phyloP scores from a whole-genome alignment of 2,888 invertebrate species.

The Carpatolechia fugitivella region DNA sequence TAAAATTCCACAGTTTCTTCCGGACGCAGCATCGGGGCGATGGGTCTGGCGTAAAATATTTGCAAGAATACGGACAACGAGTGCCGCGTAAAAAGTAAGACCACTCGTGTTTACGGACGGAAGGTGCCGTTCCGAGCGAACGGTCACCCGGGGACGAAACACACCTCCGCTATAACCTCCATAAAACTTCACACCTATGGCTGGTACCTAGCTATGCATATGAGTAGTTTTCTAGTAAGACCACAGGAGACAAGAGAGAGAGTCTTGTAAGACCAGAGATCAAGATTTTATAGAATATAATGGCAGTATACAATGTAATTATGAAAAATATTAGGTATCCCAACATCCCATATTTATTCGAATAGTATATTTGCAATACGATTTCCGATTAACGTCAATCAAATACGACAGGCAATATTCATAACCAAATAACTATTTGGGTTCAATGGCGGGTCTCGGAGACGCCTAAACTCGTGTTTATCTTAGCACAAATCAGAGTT shows the following conservation, averaged over 20 bases:
- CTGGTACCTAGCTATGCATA: too few species aligned
- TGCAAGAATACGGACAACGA: slow-evolving; percentile 49
- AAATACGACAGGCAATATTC: slow-evolving; percentile 1
- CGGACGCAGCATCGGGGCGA: slow-evolving; percentile 59
- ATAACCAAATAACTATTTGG: slow-evolving; percentile 21
- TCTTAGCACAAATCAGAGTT: slow-evolving; percentile 45
- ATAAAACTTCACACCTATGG: slow-evolving; percentile 21
- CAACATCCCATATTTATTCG: too few species aligned
- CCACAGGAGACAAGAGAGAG: too few species aligned
- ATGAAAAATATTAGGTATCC: too few species aligned
- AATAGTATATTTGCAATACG: background rate
- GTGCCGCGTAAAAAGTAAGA: slow-evolving; percentile 57
- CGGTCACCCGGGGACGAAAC: slow-evolving; percentile 33
- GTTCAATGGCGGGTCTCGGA: slow-evolving; percentile 29
- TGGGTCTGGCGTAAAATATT: slow-evolving; percentile 61
- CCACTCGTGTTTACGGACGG: slow-evolving; percentile 53
- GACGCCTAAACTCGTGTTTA: slow-evolving; percentile 37
- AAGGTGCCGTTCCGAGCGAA: slow-evolving; percentile 34
- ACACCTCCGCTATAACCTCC: slow-evolving; percentile 19
- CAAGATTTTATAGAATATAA: too few species aligned
- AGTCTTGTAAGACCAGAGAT: too few species aligned
- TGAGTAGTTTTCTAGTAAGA: too few species aligned
- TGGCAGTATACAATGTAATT: too few species aligned
- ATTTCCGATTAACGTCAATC: slow-evolving; percentile 2
- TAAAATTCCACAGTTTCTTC: slow-evolving; percentile 61